phyloP scores from a whole-genome alignment of 2,888 invertebrate species.

The Pomacea canaliculata region DNA sequence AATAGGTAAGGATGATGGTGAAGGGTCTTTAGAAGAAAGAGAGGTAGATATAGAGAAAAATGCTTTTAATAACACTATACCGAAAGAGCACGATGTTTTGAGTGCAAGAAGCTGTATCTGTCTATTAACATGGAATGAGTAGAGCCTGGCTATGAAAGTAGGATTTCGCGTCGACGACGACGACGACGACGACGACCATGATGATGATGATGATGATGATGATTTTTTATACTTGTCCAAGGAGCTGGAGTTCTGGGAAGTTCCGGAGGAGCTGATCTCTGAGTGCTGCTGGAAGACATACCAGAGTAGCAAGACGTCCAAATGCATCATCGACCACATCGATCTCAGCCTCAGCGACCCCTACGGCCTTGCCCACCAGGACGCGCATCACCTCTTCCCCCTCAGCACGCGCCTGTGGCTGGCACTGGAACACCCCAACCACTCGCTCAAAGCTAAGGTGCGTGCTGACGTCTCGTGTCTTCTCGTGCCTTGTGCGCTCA shows the following conservation, averaged over 20 bases:
- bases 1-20: too few species aligned
- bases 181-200: too few species aligned
- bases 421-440: constrained; percentile 23
- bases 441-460: constrained; percentile 23
- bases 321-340: constrained; percentile 37
- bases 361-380: constrained; percentile 4
- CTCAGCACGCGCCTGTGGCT: constrained; percentile 19
- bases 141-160: too few species aligned
- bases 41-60: too few species aligned
- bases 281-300: constrained; percentile 67
- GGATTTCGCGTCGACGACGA: too few species aligned
- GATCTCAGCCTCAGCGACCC: constrained; percentile 23
- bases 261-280: constrained; percentile 62
- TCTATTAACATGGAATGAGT: fast-evolving
- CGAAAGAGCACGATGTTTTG: too few species aligned
- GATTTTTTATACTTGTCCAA: constrained; percentile 24
- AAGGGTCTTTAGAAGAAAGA: too few species aligned
- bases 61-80: too few species aligned
- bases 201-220: too few species aligned
- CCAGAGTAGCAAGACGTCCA: constrained; percentile 62
- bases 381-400: background rate
- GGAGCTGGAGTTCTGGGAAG: constrained; percentile 66
- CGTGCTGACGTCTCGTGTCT: too few species aligned
- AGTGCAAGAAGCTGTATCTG: too few species aligned
- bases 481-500: too few species aligned